Evolutionary conservation across 2,888 invertebrate genomes (phyloP), one percentile per base, ranked within the genome.

Genomic region (Anagyrus pseudococci): DNA sequence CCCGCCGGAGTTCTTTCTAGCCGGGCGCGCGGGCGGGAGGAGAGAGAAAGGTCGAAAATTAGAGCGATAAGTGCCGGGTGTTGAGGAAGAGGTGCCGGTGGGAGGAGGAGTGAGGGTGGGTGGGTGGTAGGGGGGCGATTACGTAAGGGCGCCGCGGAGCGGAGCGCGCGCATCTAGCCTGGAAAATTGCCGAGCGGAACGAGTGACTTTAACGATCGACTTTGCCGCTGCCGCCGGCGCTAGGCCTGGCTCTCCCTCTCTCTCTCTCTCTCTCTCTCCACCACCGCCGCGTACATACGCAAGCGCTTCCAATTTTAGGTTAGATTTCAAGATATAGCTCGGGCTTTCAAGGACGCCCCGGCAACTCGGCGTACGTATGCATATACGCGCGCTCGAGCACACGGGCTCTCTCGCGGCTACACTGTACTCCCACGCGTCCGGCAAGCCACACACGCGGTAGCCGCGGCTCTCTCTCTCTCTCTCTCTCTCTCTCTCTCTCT

Each of bases 1-100:
- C n/a, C n/a, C 68, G 68, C 58, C 52, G 66, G 58, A 56, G 67
- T 68, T 72, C 71, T 43, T 43, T 13, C 22, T 41, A 15, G n/a
- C 40, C 49, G 46, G 25, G 37, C 40, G 29, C 25, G n/a, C n/a
- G 49, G 23, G 55, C 29, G 23, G 17, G 44, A 13, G 33, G 50
- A 57, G 53, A 7, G 48, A 29, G 54, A 60, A 57, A 57, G 60
- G 60, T 64, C 56, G 59, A 64, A 64, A 64, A 64, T 56, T 47
- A 37, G 64, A 64, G 59, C 64, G 46, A 59, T 52, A 58, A 54
- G 58, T n/a, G n/a, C 25, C 22, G 22, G 43, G 26, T 10, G 22
- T 7, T 43, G 7, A 6, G 46, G 10, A 29, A 29, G 6, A 29
- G 10, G 10, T 10, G 29, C 29, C 4, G 29, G 29, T 4, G 6